Evolutionary conservation across 2,113 vertebrate species (phyloP), one percentile per base, ranked within the genome.

Genomic region (Carettochelys insculpta): DNA sequence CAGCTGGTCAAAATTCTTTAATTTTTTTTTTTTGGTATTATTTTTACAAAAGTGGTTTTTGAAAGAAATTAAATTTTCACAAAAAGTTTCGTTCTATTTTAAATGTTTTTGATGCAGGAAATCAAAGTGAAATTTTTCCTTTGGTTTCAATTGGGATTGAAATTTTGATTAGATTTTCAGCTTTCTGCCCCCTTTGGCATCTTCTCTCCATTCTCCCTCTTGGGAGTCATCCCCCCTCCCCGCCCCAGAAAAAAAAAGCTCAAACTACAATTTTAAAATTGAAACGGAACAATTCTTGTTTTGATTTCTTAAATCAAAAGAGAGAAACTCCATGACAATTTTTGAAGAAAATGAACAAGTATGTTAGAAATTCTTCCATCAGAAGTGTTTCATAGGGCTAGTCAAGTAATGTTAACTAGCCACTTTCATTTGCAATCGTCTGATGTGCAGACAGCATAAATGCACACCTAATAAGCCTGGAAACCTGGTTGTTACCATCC

Each of bases 81-180:
- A 83, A 5, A 4, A 82, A 56, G 53, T 5, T 45, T 86, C 4
- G n/a, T 19, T 8, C 47, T 61, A 80, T 77, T 75, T 11, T 51
- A 82, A 2, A 76, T 61, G 79, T 8, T 54, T 83, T 86, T 89
- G n/a, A 78, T 91, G 91, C 65, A 86, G 31, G n/a, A 27, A 31
- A 38, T 83, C 54, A 81, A 89, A 73, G n/a, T 91, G 54, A 79
- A 86, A 27, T 50, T 85, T 95, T 95, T 93, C 14, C 90, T 88
- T 92, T 90, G 12, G 80, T 89, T 81, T 91, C 52, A 87, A n/a
- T 88, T 85, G 94, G 38, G 89, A 93, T 27, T n/a, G 54, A 88
- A 90, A 94, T 87, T 94, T 83, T 86, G 2, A 90, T 73, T 88
- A 56, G 38, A 3, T 86, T 94, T 76, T 93, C 47, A 78, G 68